phyloP scores from a whole-genome alignment of 1,140 invertebrate genomes.

The Colletes gigas region DNA sequence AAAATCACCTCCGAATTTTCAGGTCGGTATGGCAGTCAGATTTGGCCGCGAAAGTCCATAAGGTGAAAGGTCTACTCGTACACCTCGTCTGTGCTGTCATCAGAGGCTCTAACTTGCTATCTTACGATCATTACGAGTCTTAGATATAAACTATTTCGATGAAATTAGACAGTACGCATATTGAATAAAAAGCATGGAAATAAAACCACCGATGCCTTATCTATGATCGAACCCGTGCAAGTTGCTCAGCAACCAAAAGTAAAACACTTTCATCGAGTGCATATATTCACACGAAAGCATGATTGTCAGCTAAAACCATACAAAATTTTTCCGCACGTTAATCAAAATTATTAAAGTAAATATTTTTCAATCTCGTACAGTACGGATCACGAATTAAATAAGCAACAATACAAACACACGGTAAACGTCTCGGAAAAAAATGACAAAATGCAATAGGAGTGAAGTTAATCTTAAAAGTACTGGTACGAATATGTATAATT shows the following conservation, averaged over 20 bases:
- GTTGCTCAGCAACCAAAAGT: neutral
- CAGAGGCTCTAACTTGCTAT: no score
- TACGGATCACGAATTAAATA: neutral
- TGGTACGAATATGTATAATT: conserved; percentile 60
- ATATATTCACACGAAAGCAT: neutral
- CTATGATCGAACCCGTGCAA: no score
- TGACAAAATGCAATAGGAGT: conserved; percentile 70
- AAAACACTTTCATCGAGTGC: conserved; percentile 1
- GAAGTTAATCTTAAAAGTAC: conserved; percentile 73
- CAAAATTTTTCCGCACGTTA: neutral
- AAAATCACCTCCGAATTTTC: no score
- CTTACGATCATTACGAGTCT: no score
- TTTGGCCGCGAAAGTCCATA: no score
- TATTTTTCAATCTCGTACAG: neutral
- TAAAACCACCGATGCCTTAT: no score
- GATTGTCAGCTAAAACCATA: neutral
- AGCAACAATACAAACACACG: neutral
- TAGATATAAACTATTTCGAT: no score
- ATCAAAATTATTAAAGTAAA: conserved; percentile 19
- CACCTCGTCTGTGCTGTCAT: no score
- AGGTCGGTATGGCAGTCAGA: no score
- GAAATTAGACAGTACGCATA: no score
- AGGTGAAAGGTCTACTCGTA: no score
- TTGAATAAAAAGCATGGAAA: no score
- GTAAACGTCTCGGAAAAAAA: conserved; percentile 49